A percentile compares a stretch with the other conserved stretches of the same genome.
Evolutionary conservation across 92 coral and sea anemone genomes (phyloP).

Genomic region (Palythoa caribaeorum): DNA sequence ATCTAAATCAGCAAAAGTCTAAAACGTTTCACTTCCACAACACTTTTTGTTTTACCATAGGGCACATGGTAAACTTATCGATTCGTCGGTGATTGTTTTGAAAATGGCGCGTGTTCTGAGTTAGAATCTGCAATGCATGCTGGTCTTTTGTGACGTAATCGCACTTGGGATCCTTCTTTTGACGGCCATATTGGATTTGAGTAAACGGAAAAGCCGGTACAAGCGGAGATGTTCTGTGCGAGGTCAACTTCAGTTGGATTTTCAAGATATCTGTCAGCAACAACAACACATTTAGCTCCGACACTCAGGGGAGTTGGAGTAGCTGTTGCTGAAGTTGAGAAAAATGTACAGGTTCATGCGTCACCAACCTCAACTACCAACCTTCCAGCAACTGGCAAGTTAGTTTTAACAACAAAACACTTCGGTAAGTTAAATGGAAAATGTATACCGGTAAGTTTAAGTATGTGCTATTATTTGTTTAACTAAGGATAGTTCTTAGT

Average conservation of each 20-base stretch:
- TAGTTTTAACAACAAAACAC: conserved; percentile 77
- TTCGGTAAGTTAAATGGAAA: conserved; percentile 62
- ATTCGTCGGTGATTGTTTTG: conserved; percentile 46
- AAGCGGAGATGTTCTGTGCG: conserved; percentile 85
- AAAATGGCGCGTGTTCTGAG: conserved; percentile 64
- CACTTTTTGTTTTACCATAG: too few species aligned
- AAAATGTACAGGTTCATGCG: conserved; percentile 62
- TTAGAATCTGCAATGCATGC: conserved; percentile 44
- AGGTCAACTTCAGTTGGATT: conserved; percentile 89
- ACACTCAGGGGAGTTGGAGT: conserved; percentile 87
- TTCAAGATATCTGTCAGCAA: conserved; percentile 89
- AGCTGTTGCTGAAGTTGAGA: conserved; percentile 74
- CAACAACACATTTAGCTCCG: conserved; percentile 88
- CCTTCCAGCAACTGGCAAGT: conserved; percentile 73
- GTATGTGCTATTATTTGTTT: neutral
- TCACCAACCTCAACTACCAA: conserved; percentile 69
- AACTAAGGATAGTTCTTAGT: neutral
- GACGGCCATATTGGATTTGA: conserved; percentile 83
- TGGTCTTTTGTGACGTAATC: conserved; percentile 79
- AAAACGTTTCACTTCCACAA: conserved; percentile 2
- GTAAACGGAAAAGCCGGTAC: conserved; percentile 13
- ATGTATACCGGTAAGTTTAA: neutral
- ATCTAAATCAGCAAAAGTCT: neutral
- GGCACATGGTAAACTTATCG: neutral
- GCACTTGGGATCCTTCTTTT: conserved; percentile 55